Percentiles rank a stretch among this genome's conserved stretches.
Conservation (phyloP, 2,888 invertebrate genomes). For the Tortricodes alternella region DNA sequence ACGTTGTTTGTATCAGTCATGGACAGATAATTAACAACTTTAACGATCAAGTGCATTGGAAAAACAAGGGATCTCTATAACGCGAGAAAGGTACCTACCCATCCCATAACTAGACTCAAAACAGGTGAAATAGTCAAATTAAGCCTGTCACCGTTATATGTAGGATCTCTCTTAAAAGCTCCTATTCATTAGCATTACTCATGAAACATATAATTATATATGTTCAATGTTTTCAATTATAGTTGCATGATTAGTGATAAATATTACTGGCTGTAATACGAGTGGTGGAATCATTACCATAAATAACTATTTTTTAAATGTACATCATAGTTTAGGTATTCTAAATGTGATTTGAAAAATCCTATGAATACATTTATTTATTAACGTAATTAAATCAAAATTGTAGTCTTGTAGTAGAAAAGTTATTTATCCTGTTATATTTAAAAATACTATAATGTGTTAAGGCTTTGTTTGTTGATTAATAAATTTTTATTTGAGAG, state of each 20-base stretch:
- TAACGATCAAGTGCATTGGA: too few relatives aligned
- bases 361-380: slow-evolving; percentile 25
- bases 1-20: too few relatives aligned
- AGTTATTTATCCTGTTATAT: slow-evolving; percentile 4
- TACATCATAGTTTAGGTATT: slow-evolving; percentile 40
- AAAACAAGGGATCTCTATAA: too few relatives aligned
- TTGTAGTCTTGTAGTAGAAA: slow-evolving; percentile 8
- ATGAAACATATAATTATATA: too few relatives aligned
- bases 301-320: slow-evolving; percentile 15
- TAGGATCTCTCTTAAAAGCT: slow-evolving; percentile 41
- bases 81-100: too few relatives aligned
- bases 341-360: slow-evolving; percentile 45
- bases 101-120: too few relatives aligned
- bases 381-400: slow-evolving; percentile 8
- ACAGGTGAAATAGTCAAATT: too few relatives aligned
- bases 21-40: too few relatives aligned
- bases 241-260: slow-evolving; percentile 6
- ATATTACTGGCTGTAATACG: slow-evolving; percentile 20
- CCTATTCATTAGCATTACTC: slow-evolving; percentile 6
- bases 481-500: slow-evolving; percentile 54
- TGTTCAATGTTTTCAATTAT: neutral
- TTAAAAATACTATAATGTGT: slow-evolving; percentile 5
- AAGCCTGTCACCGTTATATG: neutral
- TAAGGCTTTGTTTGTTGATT: slow-evolving; percentile 56
- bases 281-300: slow-evolving; percentile 17